Evolutionary conservation across 2,797 vertebrate genomes (phyloP).

Genomic region (Tarsius wallacei): DNA sequence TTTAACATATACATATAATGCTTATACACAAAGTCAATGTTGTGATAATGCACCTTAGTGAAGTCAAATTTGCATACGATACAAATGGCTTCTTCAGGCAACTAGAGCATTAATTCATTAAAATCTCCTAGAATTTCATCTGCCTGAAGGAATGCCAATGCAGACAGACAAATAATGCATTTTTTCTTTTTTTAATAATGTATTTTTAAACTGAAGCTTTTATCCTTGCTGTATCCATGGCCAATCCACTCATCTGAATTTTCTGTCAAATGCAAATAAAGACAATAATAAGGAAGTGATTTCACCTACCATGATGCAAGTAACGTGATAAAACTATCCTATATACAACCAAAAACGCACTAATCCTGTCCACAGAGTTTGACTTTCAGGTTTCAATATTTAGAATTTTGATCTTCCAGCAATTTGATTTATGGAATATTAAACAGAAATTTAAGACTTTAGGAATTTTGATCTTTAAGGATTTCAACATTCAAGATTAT

Average conservation of each 20-base stretch:
- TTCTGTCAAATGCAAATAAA: neutral
- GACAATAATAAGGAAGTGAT: neutral
- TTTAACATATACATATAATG: neutral
- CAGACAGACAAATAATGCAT: neutral
- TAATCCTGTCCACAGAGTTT: neutral
- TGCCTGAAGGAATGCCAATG: neutral
- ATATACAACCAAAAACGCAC: neutral
- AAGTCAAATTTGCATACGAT: neutral
- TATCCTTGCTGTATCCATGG: neutral
- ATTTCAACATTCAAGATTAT: neutral
- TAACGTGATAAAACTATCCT: neutral
- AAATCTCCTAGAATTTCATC: neutral
- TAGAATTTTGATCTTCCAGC: neutral
- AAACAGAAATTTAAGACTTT: neutral
- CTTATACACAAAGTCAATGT: neutral
- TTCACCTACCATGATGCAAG: neutral
- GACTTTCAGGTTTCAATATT: neutral
- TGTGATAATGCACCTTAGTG: neutral
- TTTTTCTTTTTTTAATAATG: no score
- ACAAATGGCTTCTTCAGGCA: neutral
- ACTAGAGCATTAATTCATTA: neutral
- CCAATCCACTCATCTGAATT: neutral
- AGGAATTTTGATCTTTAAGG: neutral
- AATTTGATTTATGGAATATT: neutral
- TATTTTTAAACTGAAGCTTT: neutral